Evolutionary conservation across 2,888 invertebrate species (phyloP), one percentile per base, ranked within the genome.

Genomic region (Drosophila picticornis): DNA sequence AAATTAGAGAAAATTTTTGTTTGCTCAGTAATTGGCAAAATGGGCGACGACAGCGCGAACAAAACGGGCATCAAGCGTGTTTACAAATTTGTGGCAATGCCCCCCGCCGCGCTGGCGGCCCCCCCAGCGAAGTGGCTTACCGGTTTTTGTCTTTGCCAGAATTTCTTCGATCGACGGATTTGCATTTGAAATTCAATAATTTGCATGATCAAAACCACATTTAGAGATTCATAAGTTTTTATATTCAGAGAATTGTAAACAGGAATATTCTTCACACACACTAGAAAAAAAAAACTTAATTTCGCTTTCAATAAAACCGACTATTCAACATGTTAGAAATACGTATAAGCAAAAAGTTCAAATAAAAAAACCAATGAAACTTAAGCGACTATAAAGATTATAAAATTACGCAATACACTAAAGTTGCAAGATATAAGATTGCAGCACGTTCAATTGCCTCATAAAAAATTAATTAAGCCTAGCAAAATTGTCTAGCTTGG

Each of bases 1-100:
- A 88, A 85, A 85, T 85, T 85, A 88, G 85, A 84, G 82, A 85
- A 88, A 82, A 81, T 72, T 86, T 85, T 88, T 75, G 84, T 81
- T 85, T 76, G 89, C 62, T 68, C 80, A 84, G 84, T 85, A 85
- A 85, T 85, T 85, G 85, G 89, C 85, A 78, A 76, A 43, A 63
- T 43, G 50, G 59, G 36, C 52, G 34, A 70, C 50, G 51, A 60
- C 38, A 59, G 66, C 38, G 27, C 22, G 22, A 65, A n/a, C 53
- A 27, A 51, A 48, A 51, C 31, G 36, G 29, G 40, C n/a, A 38
- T 27, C 32, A 75, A 75, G 80, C 72, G 64, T 80, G 76, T 76
- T 69, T 58, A 72, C 77, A 75, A 79, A 80, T 80, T 74, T 70
- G 61, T 65, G 56, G 61, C 46, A 13, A 29, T 27, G 40, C 48